Conservation (phyloP, 2,888 invertebrate genomes). For the Choristoneura rosaceana region DNA sequence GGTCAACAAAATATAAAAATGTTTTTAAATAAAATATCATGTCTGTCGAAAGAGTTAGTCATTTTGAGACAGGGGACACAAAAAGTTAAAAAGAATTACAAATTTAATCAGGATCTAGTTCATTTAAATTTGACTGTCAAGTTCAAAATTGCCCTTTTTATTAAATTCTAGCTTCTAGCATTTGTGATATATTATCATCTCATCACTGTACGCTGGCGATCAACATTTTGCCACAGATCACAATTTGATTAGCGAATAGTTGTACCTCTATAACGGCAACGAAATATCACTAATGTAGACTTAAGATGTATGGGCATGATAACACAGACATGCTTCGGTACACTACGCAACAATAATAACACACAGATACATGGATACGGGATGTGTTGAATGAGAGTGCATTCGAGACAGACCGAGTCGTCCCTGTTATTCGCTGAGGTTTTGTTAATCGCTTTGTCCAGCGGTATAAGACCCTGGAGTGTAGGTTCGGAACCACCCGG, state of each 20-base stretch:
- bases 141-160: conserved; percentile 35
- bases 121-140: neutral
- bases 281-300: conserved; percentile 34
- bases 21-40: neutral
- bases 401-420: conserved; percentile 82
- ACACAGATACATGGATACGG: conserved; percentile 71
- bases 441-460: conserved; percentile 84
- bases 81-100: neutral
- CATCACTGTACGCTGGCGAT: conserved; percentile 22
- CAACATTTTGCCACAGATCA: conserved; percentile 33
- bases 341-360: conserved; percentile 74
- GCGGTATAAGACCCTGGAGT: conserved; percentile 82
- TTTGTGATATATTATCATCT: conserved; percentile 1
- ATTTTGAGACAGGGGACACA: neutral
- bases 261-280: conserved; percentile 19
- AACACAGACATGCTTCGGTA: conserved; percentile 76
- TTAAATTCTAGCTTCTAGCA: conserved; percentile 41
- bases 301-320: conserved; percentile 53
- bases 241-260: conserved; percentile 26
- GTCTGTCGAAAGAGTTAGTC: conserved; percentile 24
- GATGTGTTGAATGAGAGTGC: conserved; percentile 66
- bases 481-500: conserved; percentile 65
- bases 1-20: conserved; percentile 50
- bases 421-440: conserved; percentile 80
- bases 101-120: neutral